phyloP scores from a whole-genome alignment of 2,797 vertebrate genomes.

The Dallia pectoralis region DNA sequence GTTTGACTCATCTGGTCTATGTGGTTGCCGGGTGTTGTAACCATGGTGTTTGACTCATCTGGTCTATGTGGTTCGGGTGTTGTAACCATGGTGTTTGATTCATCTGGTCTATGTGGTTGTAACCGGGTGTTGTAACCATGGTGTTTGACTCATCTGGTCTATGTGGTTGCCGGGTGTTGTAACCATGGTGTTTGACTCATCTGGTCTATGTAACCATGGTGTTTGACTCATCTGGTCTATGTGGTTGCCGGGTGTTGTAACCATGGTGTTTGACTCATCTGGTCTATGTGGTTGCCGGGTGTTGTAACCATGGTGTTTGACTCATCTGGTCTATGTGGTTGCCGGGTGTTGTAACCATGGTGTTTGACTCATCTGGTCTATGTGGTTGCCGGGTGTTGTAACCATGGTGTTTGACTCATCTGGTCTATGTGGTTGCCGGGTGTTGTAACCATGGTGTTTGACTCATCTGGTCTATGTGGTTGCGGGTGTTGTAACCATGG shows the following conservation, averaged over 20 bases:
- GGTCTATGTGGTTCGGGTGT: background rate
- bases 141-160: constrained; percentile 70
- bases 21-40: constrained; percentile 15
- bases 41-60: constrained; percentile 70
- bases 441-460: constrained; percentile 49
- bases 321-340: constrained; percentile 53
- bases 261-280: constrained; percentile 70
- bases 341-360: constrained; percentile 17
- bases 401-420: constrained; percentile 70
- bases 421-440: background rate
- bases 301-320: constrained; percentile 59
- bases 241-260: constrained; percentile 15
- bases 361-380: constrained; percentile 69
- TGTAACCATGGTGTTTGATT: constrained; percentile 31
- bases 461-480: constrained; percentile 61
- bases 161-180: constrained; percentile 6
- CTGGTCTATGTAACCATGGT: too few relatives aligned
- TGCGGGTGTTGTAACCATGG: constrained; percentile 17
- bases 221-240: background rate
- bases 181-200: constrained; percentile 74
- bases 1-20: constrained; percentile 70
- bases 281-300: constrained; percentile 1
- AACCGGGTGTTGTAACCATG: constrained; percentile 16
- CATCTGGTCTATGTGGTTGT: background rate
- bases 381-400: constrained; percentile 10